These are phyloP conservation scores for Choristoneura rosaceana DNA, from an alignment of 2,888 invertebrate species.

Conservation along the genomic window DNA sequence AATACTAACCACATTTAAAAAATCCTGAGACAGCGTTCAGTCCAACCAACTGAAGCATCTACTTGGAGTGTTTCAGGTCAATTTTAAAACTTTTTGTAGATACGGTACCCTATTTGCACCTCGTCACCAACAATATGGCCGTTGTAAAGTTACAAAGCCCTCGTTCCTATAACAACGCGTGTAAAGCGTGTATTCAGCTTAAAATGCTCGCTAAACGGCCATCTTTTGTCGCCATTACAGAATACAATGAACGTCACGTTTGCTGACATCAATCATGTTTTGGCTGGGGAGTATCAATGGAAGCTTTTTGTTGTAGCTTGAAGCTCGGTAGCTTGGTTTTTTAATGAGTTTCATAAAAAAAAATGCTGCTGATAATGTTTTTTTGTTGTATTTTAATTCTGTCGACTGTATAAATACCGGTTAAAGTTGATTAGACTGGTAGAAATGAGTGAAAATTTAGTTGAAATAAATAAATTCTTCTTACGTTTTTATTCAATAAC, in stretches of 20 bases:
- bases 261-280: slow-evolving; percentile 31
- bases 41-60: too few relatives aligned
- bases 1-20: too few relatives aligned
- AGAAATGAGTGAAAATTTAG: too few relatives aligned
- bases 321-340: neutral
- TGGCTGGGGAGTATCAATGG: slow-evolving; percentile 8
- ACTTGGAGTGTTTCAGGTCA: too few relatives aligned
- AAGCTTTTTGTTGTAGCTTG: slow-evolving; percentile 10
- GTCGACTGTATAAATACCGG: too few relatives aligned
- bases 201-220: slow-evolving; percentile 24
- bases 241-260: slow-evolving; percentile 19
- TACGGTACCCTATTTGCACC: neutral
- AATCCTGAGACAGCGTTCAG: too few relatives aligned
- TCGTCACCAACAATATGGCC: neutral
- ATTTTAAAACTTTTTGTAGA: too few relatives aligned
- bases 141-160: slow-evolving; percentile 5
- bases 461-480: too few relatives aligned
- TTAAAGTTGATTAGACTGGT: too few relatives aligned
- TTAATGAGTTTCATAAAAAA: neutral
- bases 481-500: too few relatives aligned
- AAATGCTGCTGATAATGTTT: too few relatives aligned
- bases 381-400: too few relatives aligned
- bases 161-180: slow-evolving; percentile 10
- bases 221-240: slow-evolving; percentile 19
- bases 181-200: slow-evolving; percentile 26